Conservation (phyloP, 2,113 vertebrate genomes). For the Sylvilagus bachmani region DNA sequence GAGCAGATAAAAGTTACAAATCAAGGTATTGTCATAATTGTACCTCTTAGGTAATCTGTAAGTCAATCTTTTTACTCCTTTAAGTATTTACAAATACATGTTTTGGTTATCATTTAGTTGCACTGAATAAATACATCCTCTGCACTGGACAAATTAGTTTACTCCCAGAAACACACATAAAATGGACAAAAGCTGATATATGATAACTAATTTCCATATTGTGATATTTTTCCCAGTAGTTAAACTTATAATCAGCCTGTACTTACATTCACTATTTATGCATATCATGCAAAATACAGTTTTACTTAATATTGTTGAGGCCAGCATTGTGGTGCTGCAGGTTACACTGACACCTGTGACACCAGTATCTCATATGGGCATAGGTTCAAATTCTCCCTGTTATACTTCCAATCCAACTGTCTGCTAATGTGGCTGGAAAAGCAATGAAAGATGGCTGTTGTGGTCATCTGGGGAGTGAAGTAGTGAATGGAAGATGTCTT, state of each 20-base stretch:
- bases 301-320: not conserved
- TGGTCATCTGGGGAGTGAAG: no score
- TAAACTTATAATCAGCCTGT: not conserved
- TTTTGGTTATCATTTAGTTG: not conserved
- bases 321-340: no score
- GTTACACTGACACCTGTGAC: no score
- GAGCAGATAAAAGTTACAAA: not conserved
- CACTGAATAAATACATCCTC: not conserved
- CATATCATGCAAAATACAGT: not conserved
- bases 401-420: no score
- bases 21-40: not conserved
- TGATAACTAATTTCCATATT: not conserved
- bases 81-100: not conserved
- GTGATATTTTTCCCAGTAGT: not conserved
- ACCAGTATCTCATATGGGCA: no score
- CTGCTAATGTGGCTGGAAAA: no score
- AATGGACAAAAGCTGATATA: not conserved
- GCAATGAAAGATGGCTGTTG: no score
- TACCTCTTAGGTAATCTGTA: not conserved
- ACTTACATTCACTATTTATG: not conserved
- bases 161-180: not conserved
- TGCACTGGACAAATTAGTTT: not conserved
- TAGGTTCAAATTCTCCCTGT: no score
- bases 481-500: no score
- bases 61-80: not conserved